Conservation (phyloP, 2,888 invertebrate genomes). For the Troilus luridus region DNA sequence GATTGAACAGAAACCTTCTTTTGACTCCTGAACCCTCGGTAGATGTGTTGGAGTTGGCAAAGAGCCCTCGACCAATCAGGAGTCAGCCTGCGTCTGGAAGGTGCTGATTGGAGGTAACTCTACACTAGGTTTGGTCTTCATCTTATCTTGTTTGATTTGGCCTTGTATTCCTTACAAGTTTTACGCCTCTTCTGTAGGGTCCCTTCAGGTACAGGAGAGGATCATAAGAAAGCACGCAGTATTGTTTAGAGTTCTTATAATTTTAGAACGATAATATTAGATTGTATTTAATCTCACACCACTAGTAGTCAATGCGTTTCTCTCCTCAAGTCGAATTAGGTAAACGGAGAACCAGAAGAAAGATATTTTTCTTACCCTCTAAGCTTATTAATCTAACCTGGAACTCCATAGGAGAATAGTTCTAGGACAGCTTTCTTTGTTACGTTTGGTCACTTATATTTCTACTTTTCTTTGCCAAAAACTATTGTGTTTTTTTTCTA, state of each 20-base stretch:
- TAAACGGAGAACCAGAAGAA: neutral
- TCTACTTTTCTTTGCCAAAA: neutral
- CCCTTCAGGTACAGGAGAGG: neutral
- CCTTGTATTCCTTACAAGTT: constrained; percentile 20
- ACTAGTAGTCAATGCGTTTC: neutral
- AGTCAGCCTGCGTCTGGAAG: neutral
- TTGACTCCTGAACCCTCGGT: neutral
- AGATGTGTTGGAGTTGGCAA: neutral
- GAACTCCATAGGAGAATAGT: neutral
- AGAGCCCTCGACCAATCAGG: constrained; percentile 7
- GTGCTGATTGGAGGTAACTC: neutral
- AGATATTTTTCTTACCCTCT: neutral
- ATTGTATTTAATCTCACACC: too few relatives aligned
- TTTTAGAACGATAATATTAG: too few relatives aligned
- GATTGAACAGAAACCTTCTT: neutral
- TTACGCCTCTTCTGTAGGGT: neutral
- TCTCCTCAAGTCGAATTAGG: neutral
- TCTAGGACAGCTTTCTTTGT: neutral
- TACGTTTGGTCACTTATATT: neutral
- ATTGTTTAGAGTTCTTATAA: too few relatives aligned
- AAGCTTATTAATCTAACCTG: neutral
- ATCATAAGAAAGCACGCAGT: neutral
- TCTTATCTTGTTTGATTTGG: constrained; percentile 1
- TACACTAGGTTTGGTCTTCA: neutral
- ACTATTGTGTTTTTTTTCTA: neutral